Evolutionary conservation across 2,888 invertebrate genomes (phyloP), one percentile per base, ranked within the genome.

Genomic region (Phengaris arion): DNA sequence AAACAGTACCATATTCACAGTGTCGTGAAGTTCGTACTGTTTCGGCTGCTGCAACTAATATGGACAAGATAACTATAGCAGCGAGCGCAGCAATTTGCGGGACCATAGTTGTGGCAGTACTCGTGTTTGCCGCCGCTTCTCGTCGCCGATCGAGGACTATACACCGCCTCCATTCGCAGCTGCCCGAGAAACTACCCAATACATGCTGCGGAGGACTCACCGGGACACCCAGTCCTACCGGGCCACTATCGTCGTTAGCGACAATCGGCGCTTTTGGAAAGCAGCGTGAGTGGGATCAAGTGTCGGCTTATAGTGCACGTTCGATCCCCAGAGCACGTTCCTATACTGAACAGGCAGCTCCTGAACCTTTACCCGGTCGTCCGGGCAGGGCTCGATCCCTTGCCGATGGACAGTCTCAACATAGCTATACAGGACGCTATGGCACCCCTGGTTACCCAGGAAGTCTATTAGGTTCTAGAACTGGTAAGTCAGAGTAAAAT

Each of bases 21-120:
- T 98, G 98, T 85, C 95, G 97, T 75, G 98, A 98, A 92, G 97
- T 98, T 76, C 96, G 98, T 79, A 98, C 98, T 3, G 97, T 97
- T 73, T 95, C 96, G 73, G 96, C 97, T 22, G 96, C 97, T 72
- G 96, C 97, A 75, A 97, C 97, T 76, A 97, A 98, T 91, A 98
- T 98, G 97, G 98, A 98, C 92, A 98, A 98, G 90, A 98, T 98
- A 84, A 98, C 98, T 75, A 98, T 98, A 84, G 98, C 97, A 46
- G 98, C 98, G 5, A 97, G 98, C 85, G 98, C 98, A 35, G 98
- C 98, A 76, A 98, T 98, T 85, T 98, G 98, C 88, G 97, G 97
- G 68, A 98, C 98, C 68, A 98, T 98, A 82, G 96, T 98, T 77
- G 96, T 98, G 70, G 98, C 98, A 0, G 97, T 98, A 76, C 96